Base-by-base conservation (phyloP, 2,113 vertebrate species). In the Nothoprocta perdicaria region DNA sequence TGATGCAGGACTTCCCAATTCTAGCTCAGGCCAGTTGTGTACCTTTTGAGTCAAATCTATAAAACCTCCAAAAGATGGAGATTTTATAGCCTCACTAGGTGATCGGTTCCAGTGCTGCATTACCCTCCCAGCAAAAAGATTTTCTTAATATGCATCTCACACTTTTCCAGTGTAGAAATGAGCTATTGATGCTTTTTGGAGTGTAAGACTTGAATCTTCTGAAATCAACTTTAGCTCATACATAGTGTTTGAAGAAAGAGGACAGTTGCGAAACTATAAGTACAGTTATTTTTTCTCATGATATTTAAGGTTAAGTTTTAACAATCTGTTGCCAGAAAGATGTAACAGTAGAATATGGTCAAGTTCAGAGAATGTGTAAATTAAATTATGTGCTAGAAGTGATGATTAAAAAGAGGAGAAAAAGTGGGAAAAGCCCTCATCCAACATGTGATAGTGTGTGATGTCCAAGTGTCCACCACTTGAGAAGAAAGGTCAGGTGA, bases 261-360 rank as follows among this genome's bases (percentile, higher is more conserved):
- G 66, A 92, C 1, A 0, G 0, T 15, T 80, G 35, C n/a, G 62
- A 40, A 89, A 48, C 35, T 41, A 0, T 13, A 48, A 45, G 35
- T 22, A 22, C 9, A 48, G 6, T 45, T 69, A 86, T 27, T 75
- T 67, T 63, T 84, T 71, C 57, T 93, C 61, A 9, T 63, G 8
- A 23, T 81, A 67, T 66, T 38, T 71, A 74, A 74, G 80, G 63
- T 86, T 80, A 90, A 67, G 12, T 84, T 92, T 88, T 74, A 62
- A 50, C 73, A 84, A 48, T 79, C 19, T 48, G 10, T 53, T 84
- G 23, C 26, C 69, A 67, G 50, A 52, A n/a, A 71, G 6, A 19
- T 92, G 65, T 33, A 86, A 57, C 1, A 0, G 55, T 29, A 71
- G 31, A 84, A 93, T 52, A 6, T 61, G 58, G 12, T 15, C 16